These are phyloP conservation scores for Yponomeuta sedellus DNA, from an alignment of 2,888 invertebrate genomes.

Conservation along the genomic window DNA sequence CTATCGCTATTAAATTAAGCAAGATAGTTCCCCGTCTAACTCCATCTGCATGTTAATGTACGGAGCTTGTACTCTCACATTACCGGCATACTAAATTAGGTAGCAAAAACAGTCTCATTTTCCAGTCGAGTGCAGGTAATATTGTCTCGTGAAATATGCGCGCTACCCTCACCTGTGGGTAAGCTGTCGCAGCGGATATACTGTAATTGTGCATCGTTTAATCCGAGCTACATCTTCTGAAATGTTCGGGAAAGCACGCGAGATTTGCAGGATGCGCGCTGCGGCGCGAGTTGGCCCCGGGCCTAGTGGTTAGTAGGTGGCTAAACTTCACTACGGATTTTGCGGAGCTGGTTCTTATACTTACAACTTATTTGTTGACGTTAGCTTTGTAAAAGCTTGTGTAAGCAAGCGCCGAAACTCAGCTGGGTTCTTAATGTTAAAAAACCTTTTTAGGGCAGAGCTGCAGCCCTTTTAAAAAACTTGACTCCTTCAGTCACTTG, in stretches of 20 bases:
- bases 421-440: background rate
- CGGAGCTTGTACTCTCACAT: conserved; percentile 54
- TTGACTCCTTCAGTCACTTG: conserved; percentile 46
- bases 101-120: conserved; percentile 72
- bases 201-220: conserved; percentile 73
- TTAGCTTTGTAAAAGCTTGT: background rate
- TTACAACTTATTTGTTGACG: conserved; percentile 9
- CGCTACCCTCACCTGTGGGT: conserved; percentile 54
- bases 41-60: conserved; percentile 27
- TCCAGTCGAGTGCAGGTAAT: conserved; percentile 78
- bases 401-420: background rate
- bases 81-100: conserved; percentile 66
- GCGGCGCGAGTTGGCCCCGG: conserved; percentile 62
- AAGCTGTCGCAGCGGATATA: conserved; percentile 50
- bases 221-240: conserved; percentile 69
- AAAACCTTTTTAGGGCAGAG: background rate
- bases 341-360: conserved; percentile 29
- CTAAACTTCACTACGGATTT: conserved; percentile 52
- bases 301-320: conserved; percentile 63
- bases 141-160: conserved; percentile 71
- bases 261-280: conserved; percentile 68
- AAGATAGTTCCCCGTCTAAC: conserved; percentile 8
- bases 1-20: conserved; percentile 4
- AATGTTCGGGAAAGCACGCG: conserved; percentile 70
- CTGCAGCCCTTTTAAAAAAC: conserved; percentile 21